These are phyloP conservation scores for Protaetia brevitarsis DNA, from an alignment of 1,140 invertebrate species.

Conservation along the genomic window DNA sequence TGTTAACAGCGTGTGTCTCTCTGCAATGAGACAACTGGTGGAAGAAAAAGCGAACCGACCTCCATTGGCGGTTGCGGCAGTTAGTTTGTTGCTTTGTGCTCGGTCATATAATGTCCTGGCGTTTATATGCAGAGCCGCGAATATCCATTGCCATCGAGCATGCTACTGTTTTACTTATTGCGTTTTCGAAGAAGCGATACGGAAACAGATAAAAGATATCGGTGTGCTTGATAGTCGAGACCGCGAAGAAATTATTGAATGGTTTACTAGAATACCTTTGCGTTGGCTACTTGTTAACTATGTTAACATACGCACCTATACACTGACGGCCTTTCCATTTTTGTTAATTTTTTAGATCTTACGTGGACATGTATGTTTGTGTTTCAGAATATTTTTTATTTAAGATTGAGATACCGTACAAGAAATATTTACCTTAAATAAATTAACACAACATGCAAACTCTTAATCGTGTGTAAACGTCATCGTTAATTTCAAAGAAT, in stretches of 20 bases:
- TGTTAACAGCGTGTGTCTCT: constrained; percentile 26
- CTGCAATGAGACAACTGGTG: constrained; percentile 7
- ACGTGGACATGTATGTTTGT: no score
- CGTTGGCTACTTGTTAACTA: neutral
- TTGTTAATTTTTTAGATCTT: no score
- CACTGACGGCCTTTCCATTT: no score
- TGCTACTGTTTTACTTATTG: constrained; percentile 6
- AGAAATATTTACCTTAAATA: no score
- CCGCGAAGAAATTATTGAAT: neutral
- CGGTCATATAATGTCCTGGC: neutral
- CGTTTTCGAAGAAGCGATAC: neutral
- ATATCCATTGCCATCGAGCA: constrained; percentile 5
- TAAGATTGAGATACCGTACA: no score
- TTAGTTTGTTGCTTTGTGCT: neutral
- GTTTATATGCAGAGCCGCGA: constrained; percentile 9
- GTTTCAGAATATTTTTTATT: no score
- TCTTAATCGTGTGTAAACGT: no score
- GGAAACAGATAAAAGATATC: neutral
- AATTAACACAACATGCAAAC: no score
- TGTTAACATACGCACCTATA: no score
- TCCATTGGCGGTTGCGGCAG: constrained; percentile 4
- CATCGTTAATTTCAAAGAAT: no score
- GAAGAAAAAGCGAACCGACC: neutral
- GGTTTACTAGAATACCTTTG: neutral
- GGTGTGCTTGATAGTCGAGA: neutral